Base-by-base conservation (phyloP, 2,797 vertebrate genomes). In the Atherinosoma microstoma region DNA sequence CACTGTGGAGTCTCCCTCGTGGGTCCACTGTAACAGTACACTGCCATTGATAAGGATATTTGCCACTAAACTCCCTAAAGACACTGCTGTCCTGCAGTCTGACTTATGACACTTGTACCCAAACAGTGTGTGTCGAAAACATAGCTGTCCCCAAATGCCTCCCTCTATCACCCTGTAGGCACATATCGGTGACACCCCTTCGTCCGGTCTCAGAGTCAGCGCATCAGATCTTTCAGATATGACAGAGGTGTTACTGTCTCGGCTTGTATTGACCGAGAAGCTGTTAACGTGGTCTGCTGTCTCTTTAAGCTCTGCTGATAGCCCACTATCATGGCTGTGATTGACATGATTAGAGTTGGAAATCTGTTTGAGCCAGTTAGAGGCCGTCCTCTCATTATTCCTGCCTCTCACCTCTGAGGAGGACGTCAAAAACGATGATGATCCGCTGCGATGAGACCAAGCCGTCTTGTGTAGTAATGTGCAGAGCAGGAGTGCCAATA, bases 41-140 rank as follows among this genome's bases (percentile, higher is more conserved):
- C 96, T 98, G 91, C 97, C 95, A 72, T 98, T 99, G 73, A 85
- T 89, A 65, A 98, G 94, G 67, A 98, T 90, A 83, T 97, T 97
- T 67, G 97, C 98, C 82, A 95, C 92, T 74, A 99, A 87, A 16
- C 87, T 92, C 20, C 93, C 93, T 22, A 88, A 36, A 35, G 96
- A 95, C 78, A 93, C 92, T 68, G 93, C 95, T 45, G 86, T 91
- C 78, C 86, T 92, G 93, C 97, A 98, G 65, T 91, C 90, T 4
- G 89, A 90, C 1, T 85, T 82, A 27, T 72, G 75, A 90, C 97
- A 99, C 78, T 79, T 89, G 91, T 96, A 97, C 54, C 93, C 94
- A 5, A 89, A 88, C 75, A 92, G 90, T 0, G 94, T 93, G 76
- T 93, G 90, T 65, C 97, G 94, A 89, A 98, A 99, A 67, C 97